These are phyloP conservation scores for Chymomyza fuscimana DNA, from an alignment of 2,888 invertebrate species.

Conservation along the genomic window DNA sequence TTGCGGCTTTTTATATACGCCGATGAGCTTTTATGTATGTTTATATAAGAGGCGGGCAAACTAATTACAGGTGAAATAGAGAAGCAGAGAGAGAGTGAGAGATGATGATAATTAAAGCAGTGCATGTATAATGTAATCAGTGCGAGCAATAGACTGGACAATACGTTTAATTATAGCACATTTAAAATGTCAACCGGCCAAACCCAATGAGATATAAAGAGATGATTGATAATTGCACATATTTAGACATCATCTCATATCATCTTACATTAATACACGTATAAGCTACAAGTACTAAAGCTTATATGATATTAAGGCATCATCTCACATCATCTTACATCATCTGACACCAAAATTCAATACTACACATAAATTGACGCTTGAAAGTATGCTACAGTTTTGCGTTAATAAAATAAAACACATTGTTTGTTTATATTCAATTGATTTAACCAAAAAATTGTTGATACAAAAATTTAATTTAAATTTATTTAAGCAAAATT, in stretches of 20 bases:
- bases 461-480: conserved; percentile 64
- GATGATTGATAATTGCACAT: too few species aligned
- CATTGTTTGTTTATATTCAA: conserved; percentile 48
- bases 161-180: conserved; percentile 40
- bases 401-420: conserved; percentile 52
- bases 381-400: conserved; percentile 52
- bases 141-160: not conserved
- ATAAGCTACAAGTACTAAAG: too few species aligned
- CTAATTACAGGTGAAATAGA: not conserved
- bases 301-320: not conserved
- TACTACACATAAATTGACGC: conserved; percentile 35
- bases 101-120: not conserved
- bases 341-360: not conserved
- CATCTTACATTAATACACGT: too few species aligned
- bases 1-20: conserved; percentile 14
- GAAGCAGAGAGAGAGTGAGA: not conserved
- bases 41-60: not conserved
- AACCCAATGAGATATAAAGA: not conserved
- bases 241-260: too few species aligned
- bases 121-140: conserved; percentile 14
- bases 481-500: conserved; percentile 68
- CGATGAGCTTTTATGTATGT: not conserved
- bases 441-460: conserved; percentile 58
- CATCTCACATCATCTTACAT: not conserved
- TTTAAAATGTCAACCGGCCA: conserved; percentile 26